These are phyloP conservation scores for Otolemur garnettii DNA, from an alignment of 2,113 vertebrate genomes.

Conservation along the genomic window DNA sequence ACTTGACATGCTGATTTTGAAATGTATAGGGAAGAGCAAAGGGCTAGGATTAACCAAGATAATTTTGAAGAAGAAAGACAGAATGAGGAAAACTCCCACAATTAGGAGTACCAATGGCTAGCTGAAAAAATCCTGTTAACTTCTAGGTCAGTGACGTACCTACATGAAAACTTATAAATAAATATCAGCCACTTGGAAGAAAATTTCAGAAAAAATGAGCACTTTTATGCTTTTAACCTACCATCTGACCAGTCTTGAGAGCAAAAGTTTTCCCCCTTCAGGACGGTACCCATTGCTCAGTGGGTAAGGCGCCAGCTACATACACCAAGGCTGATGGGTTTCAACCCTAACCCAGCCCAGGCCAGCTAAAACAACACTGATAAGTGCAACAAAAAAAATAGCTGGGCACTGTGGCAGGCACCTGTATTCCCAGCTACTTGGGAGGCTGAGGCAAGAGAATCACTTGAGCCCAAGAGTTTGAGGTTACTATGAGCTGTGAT, in stretches of 20 bases:
- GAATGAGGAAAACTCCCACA: background rate
- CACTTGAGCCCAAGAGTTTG: too few species aligned
- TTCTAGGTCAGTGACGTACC: background rate
- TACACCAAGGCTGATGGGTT: too few species aligned
- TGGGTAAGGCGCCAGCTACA: too few species aligned
- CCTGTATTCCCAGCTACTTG: too few species aligned
- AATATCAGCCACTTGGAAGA: background rate
- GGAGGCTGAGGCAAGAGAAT: too few species aligned
- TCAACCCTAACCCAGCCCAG: too few species aligned
- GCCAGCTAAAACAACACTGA: too few species aligned
- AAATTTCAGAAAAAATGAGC: background rate
- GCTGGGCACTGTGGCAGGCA: too few species aligned
- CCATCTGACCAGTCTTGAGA: background rate
- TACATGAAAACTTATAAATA: background rate
- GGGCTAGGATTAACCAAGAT: background rate
- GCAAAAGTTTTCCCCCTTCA: background rate
- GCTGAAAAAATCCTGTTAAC: background rate
- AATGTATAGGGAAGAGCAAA: background rate
- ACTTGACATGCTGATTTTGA: background rate
- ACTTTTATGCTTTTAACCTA: background rate
- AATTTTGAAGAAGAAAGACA: constrained; percentile 2
- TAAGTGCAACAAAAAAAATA: too few species aligned
- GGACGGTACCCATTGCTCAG: too few species aligned
- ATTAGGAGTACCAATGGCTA: background rate
- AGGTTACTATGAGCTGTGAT: too few species aligned